Evolutionary conservation across 1,140 invertebrate species (phyloP), one percentile per base, ranked within the genome.

Genomic region (Physella acuta): DNA sequence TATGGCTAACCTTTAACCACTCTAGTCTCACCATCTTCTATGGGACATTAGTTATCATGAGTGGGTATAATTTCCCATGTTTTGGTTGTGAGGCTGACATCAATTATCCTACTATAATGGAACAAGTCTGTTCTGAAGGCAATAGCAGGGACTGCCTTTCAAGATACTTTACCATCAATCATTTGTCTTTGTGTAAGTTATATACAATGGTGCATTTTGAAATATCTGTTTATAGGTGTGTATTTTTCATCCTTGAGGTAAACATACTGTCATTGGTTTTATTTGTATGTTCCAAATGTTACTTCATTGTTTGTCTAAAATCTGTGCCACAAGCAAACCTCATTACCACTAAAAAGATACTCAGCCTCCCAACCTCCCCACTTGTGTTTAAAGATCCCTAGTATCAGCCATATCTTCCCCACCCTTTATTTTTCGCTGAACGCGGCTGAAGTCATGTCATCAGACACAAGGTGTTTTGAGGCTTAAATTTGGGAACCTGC

Each of bases 391-490:
- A n/a, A n/a, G n/a, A 44, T 33, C 26, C 60, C 34, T 26, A 0
- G 1, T 1, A 24, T 5, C 56, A 58, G 59, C 30, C 62, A 30
- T 2, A n/a, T n/a, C n/a, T n/a, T n/a, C n/a, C n/a, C n/a, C 64
- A 37, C 52, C 30, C 52, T 30, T 34, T 37, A 4, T 56, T 66
- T 55, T 66, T 56, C 51, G 51, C 53, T 66, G 51, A 33, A 34
- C 64, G 64, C 64, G 64, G 64, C 51, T 66, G 49, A 66, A 56
- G 64, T 66, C 64, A 66, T 66, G 64, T 66, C 28, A 66, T 66
- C 64, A 66, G 64, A 66, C 64, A 52, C n/a, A 36, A 56, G 62
- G 62, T 52, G 11, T 63, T 5, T n/a, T n/a, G n/a, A n/a, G 8
- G 20, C 39, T 44, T 44, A 20, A 44, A 11, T 44, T 11, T 44